Evolutionary conservation across 2,113 vertebrate genomes (phyloP).

Genomic region (Psammodynastes pulverulentus): DNA sequence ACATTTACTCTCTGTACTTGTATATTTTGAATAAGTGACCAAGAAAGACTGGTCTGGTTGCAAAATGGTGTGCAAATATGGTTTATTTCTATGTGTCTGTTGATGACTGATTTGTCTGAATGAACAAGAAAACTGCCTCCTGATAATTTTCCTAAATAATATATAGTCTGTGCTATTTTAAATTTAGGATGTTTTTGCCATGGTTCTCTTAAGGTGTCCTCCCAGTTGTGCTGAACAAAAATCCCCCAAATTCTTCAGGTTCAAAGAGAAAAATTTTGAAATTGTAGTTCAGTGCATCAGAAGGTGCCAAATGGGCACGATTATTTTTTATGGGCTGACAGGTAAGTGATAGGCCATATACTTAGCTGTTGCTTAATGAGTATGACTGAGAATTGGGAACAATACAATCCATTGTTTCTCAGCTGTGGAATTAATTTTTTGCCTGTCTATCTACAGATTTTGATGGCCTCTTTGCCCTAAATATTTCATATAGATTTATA

Average conservation of each 20-base stretch:
- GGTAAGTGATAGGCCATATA: background rate
- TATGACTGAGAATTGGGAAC: background rate
- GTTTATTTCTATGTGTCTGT: background rate
- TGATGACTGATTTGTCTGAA: background rate
- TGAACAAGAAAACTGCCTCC: background rate
- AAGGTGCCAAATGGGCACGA: background rate
- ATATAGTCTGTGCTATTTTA: background rate
- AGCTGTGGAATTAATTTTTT: background rate
- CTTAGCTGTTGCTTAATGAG: background rate
- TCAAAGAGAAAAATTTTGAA: background rate
- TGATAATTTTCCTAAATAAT: background rate
- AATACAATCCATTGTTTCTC: background rate
- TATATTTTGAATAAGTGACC: background rate
- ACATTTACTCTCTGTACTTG: background rate
- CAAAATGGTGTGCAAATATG: background rate
- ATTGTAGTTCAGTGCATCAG: background rate
- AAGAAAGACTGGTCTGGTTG: background rate
- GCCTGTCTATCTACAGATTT: background rate
- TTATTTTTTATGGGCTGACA: background rate
- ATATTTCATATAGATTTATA: background rate
- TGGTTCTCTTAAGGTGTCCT: background rate
- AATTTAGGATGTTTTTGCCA: background rate
- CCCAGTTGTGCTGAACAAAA: background rate
- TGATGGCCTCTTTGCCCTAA: background rate
- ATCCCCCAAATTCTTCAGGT: background rate